phyloP scores from a whole-genome alignment of 2,113 vertebrate species.

The Pseudorasbora parva region DNA sequence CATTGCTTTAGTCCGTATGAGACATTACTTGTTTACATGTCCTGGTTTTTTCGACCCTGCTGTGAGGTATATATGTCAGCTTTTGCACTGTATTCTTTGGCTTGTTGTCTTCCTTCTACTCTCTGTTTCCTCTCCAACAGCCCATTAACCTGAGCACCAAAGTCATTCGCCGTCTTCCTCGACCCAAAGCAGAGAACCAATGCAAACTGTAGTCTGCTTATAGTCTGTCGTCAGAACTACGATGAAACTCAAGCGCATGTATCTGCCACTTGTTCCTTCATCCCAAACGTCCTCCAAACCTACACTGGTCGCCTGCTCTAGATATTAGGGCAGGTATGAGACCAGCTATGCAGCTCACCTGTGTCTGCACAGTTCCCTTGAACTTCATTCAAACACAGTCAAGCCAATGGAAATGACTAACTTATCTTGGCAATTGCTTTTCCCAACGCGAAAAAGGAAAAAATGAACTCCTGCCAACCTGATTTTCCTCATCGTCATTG shows the following conservation, averaged over 20 bases:
- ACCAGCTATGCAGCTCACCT: conserved; percentile 57
- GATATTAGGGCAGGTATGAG: conserved; percentile 30
- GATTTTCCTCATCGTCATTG: conserved; percentile 40
- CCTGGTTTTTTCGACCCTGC: conserved; percentile 49
- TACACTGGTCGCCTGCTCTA: conserved; percentile 49
- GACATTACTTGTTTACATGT: conserved; percentile 57
- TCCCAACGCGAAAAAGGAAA: conserved; percentile 26
- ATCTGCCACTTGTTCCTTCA: conserved; percentile 28
- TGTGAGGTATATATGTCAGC: conserved; percentile 56
- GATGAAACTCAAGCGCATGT: conserved; percentile 44
- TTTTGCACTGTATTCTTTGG: conserved; percentile 58
- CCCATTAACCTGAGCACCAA: conserved; percentile 53
- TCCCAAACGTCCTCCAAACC: conserved; percentile 43
- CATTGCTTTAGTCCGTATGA: conserved; percentile 58
- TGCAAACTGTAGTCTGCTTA: conserved; percentile 56
- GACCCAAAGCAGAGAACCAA: conserved; percentile 56
- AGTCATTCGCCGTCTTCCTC: conserved; percentile 60
- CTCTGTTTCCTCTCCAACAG: conserved; percentile 41
- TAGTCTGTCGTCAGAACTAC: conserved; percentile 33
- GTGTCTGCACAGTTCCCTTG: conserved; percentile 37
- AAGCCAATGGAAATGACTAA: conserved; percentile 46
- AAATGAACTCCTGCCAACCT: conserved; percentile 37
- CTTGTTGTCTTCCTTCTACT: conserved; percentile 52
- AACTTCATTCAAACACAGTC: conserved; percentile 32
- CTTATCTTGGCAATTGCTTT: conserved; percentile 36